Base-by-base conservation (phyloP, 1,140 invertebrate species). In the Drosophila bifasciata region DNA sequence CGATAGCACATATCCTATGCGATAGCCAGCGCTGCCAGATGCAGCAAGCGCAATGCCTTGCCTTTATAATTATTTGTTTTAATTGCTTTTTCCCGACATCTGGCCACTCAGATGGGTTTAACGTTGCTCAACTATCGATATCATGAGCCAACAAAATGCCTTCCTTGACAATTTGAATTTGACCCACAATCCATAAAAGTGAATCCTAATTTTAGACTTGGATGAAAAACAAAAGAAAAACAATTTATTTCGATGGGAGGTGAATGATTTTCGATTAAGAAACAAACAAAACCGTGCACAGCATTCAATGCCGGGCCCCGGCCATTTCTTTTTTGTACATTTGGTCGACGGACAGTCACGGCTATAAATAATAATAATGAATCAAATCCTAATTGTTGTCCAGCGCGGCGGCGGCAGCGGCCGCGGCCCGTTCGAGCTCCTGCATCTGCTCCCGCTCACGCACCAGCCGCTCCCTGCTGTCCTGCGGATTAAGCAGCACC, bases 401-500 rank as follows among this genome's bases (percentile, higher is more conserved):
- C 32, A 69, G 32, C n/a, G 62, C 62, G 11, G 66, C 62, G 32
- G 32, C 57, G 5, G 55, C 49, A 32, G 23, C 40, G 16, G 71
- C 58, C 39, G 68, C 57, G 1, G 56, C 49, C 32, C 40, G 49
- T 48, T 28, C 36, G 40, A 48, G 19, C 6, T 40, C 32, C 32
- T 36, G 32, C 21, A 64, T 40, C 41, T 52, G 6, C 15, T 64
- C 70, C 17, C 77, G 69, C 15, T 80, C 68, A 13, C 64, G 53
- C 11, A 73, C 13, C 49, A 89, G 49, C 11, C 78, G 80, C 57
- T 81, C 86, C 3, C 88, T 74, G 70, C 88, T 89, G 7, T 81
- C 86, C 58, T 91, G 74, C 15, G 90, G 86, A 66, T 91, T 90
- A 2, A 91, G 79, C 40, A 91, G 58, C 4, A 90, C 91, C 51